Percentiles rank a stretch among this genome's conserved stretches.
These are phyloP conservation scores for Styela plicata DNA, from an alignment of 23 tunicate genomes.

Conservation along the genomic window DNA sequence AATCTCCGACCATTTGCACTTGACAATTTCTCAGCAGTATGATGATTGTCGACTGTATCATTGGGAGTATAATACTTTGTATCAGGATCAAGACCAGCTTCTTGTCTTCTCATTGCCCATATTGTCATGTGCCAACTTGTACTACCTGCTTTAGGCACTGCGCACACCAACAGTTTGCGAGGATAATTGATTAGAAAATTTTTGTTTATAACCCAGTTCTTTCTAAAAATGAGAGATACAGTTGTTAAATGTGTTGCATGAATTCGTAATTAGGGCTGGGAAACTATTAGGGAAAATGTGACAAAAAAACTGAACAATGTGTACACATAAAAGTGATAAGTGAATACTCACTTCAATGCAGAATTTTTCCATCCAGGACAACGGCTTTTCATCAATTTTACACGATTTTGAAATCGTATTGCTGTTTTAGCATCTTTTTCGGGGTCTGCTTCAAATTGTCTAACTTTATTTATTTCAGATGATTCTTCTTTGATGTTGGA, in stretches of 20 bases:
- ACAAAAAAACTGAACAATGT: background rate
- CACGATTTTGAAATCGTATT: background rate
- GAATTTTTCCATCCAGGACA: slow-evolving; percentile 10
- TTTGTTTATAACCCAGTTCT: background rate
- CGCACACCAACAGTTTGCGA: slow-evolving; percentile 20
- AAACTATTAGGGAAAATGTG: background rate
- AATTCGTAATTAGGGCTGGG: background rate
- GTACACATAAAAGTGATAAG: background rate
- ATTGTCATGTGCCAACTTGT: slow-evolving; percentile 30
- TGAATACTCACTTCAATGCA: background rate
- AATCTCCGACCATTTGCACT: background rate
- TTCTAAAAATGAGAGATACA: background rate
- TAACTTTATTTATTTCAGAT: too few relatives aligned
- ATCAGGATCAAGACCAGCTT: slow-evolving; percentile 10
- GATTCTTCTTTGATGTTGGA: background rate
- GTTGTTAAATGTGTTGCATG: background rate
- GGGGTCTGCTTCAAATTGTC: background rate
- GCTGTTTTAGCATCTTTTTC: background rate
- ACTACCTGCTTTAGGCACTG: slow-evolving; percentile 32
- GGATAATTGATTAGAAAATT: slow-evolving; percentile 13
- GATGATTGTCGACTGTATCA: slow-evolving; percentile 17
- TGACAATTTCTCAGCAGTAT: background rate
- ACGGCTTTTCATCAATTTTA: background rate
- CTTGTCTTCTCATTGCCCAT: slow-evolving; percentile 21
- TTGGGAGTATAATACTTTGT: background rate